phyloP scores from a whole-genome alignment of 2,888 invertebrate species.

The Girardia tigrina region DNA sequence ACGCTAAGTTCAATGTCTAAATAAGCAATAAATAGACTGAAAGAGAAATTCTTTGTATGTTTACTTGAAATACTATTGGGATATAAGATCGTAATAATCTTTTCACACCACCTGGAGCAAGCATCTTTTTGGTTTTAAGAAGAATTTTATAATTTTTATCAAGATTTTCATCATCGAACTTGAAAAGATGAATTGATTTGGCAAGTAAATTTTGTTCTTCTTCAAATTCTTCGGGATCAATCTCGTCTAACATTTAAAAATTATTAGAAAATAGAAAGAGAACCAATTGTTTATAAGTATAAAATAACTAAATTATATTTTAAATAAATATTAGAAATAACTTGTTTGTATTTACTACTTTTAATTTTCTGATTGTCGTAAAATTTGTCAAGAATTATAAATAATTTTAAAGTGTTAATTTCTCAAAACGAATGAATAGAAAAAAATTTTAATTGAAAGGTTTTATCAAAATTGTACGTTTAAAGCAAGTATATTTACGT shows the following conservation, averaged over 20 bases:
- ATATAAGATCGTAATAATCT: constrained; percentile 80
- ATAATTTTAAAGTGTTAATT: too few species aligned
- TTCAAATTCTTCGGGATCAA: constrained; percentile 79
- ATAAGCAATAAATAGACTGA: not conserved
- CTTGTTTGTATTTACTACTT: too few species aligned
- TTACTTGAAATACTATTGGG: constrained; percentile 51
- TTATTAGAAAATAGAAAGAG: too few species aligned
- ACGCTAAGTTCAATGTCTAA: constrained; percentile 52
- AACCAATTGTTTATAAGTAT: too few species aligned
- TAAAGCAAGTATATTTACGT: too few species aligned
- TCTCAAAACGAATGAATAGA: too few species aligned
- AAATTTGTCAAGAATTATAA: too few species aligned
- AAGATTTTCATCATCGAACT: constrained; percentile 47
- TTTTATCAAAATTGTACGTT: too few species aligned
- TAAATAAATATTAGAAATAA: too few species aligned
- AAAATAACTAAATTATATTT: too few species aligned
- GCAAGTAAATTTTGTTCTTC: constrained; percentile 84
- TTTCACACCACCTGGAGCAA: constrained; percentile 74
- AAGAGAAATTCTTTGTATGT: not conserved
- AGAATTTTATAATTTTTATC: constrained; percentile 65
- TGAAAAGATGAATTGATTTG: constrained; percentile 52
- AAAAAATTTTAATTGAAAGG: too few species aligned
- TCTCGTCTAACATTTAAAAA: constrained; percentile 49
- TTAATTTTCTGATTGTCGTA: too few species aligned
- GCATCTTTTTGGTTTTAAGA: constrained; percentile 70